Percentiles rank a stretch among this genome's conserved stretches.
Conservation (phyloP, 2,888 invertebrate genomes). For the Leptinotarsa haldemani region DNA sequence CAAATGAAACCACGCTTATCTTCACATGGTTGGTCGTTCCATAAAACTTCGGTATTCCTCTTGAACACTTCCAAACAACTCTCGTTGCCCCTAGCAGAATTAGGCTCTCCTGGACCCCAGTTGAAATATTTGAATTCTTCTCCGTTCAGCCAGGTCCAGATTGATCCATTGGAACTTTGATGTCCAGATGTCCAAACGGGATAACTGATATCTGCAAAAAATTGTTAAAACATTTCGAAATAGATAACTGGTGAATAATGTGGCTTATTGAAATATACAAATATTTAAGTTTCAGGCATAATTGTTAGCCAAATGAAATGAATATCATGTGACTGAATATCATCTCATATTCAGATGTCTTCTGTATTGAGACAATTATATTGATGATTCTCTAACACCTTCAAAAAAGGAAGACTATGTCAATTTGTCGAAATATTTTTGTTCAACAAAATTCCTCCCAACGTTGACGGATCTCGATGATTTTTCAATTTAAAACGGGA, state of each 20-base stretch:
- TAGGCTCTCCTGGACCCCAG: constrained; percentile 31
- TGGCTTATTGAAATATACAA: too few species aligned
- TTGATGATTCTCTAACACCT: too few species aligned
- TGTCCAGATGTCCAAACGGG: constrained; percentile 26
- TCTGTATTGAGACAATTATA: too few species aligned
- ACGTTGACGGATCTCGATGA: too few species aligned
- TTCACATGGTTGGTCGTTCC: constrained; percentile 35
- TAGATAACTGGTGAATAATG: not conserved
- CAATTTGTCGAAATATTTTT: too few species aligned
- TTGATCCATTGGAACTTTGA: not conserved
- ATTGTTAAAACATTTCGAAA: not conserved
- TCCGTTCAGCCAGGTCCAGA: constrained; percentile 28
- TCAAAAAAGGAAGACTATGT: too few species aligned
- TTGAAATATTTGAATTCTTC: constrained; percentile 7
- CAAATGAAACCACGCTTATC: constrained; percentile 30
- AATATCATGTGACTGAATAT: too few species aligned
- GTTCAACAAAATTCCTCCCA: too few species aligned
- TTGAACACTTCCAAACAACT: constrained; percentile 31
- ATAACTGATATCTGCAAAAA: not conserved
- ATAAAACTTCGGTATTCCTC: constrained; percentile 11
- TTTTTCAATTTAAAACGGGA: too few species aligned
- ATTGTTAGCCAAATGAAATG: too few species aligned
- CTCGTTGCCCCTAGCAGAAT: constrained; percentile 27
- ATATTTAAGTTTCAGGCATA: too few species aligned
- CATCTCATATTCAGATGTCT: too few species aligned